Conservation (phyloP, 2,888 invertebrate species). For the Meiosimyza platycephala region DNA sequence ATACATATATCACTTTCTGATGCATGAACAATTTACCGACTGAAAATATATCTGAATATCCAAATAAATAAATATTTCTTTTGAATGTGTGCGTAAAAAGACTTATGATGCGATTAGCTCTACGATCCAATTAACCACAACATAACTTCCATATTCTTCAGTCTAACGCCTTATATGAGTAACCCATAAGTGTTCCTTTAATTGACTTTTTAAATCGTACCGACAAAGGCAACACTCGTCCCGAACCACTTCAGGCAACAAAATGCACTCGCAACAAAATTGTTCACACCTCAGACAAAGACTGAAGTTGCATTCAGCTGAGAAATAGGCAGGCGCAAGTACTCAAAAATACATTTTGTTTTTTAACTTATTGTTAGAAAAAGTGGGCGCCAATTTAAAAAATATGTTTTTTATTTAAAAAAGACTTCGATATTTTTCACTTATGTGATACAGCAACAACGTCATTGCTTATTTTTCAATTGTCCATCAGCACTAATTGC, state of each 20-base stretch:
- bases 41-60: no score
- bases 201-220: conserved; percentile 25
- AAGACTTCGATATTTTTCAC: neutral
- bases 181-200: conserved; percentile 26
- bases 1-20: no score
- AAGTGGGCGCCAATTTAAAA: neutral
- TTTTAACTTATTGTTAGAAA: neutral
- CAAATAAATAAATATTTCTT: no score
- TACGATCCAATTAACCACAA: neutral
- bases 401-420: neutral
- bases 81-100: no score
- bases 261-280: conserved; percentile 19
- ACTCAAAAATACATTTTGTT: conserved; percentile 2
- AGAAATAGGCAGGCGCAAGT: conserved; percentile 15
- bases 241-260: conserved; percentile 12
- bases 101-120: no score
- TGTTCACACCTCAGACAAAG: conserved; percentile 30
- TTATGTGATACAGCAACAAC: neutral
- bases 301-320: neutral
- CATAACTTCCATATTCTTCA: neutral
- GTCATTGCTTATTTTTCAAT: conserved; percentile 14
- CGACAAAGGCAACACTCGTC: conserved; percentile 27
- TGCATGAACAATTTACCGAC: no score
- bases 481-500: conserved; percentile 17
- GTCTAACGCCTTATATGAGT: conserved; percentile 2